phyloP scores from a whole-genome alignment of 1,140 invertebrate species.

The Drosophila saltans region DNA sequence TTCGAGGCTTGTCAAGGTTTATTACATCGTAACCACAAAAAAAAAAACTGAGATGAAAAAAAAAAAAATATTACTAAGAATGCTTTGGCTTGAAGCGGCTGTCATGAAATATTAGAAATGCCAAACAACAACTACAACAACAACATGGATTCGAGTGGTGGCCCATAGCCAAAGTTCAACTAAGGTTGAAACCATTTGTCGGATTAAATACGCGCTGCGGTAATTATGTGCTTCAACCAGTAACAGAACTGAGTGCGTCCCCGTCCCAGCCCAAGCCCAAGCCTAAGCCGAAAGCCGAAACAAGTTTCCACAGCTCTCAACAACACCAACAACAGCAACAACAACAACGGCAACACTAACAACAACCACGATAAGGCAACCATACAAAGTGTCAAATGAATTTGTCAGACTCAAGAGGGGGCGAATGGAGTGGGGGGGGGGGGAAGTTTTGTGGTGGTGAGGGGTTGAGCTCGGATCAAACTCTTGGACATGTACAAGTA shows the following conservation, averaged over 20 bases:
- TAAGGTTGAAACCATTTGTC: conserved; percentile 81
- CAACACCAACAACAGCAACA: conserved; percentile 41
- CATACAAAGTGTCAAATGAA: conserved; percentile 76
- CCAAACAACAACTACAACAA: conserved; percentile 53
- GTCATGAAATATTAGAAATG: conserved; percentile 77
- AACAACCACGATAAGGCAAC: conserved; percentile 64
- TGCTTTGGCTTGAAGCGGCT: conserved; percentile 67
- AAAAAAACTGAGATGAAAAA: neutral
- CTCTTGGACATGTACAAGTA: conserved; percentile 44
- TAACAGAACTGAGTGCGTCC: conserved; percentile 61
- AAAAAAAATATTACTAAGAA: conserved; percentile 35
- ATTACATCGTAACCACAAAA: conserved; percentile 76
- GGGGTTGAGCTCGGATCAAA: conserved; percentile 40
- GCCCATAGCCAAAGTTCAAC: conserved; percentile 77
- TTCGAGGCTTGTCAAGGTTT: conserved; percentile 73
- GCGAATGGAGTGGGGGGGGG: conserved; percentile 10
- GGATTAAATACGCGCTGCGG: conserved; percentile 80
- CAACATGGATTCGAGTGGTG: conserved; percentile 55
- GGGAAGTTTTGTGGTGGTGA: neutral
- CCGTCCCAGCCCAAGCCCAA: neutral
- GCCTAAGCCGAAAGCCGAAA: conserved; percentile 56
- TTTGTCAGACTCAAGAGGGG: conserved; percentile 58
- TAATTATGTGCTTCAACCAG: conserved; percentile 77
- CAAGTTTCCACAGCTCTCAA: conserved; percentile 62
- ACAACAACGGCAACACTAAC: conserved; percentile 50